Evolutionary conservation across 2,113 vertebrate species (phyloP).

Genomic region (Dasyprocta punctata): DNA sequence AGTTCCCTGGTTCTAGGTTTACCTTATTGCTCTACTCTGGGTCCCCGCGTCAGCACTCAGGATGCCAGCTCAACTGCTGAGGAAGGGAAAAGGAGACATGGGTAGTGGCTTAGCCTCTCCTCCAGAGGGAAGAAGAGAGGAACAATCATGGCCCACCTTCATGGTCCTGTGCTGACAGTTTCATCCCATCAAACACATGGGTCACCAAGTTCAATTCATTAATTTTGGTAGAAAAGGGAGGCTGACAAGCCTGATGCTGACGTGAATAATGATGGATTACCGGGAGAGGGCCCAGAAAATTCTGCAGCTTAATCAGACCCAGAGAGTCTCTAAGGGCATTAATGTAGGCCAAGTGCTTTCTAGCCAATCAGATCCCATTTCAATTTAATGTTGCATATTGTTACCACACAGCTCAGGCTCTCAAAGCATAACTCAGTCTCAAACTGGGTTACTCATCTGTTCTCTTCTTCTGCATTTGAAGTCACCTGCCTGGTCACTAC

Average conservation of each 20-base stretch:
- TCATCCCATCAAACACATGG: neutral
- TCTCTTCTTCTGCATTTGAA: constrained; percentile 28
- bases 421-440: neutral
- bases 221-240: constrained; percentile 69
- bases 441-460: constrained; percentile 32
- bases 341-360: constrained; percentile 75
- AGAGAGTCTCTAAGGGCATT: constrained; percentile 56
- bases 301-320: constrained; percentile 70
- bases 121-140: neutral
- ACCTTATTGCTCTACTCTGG: neutral
- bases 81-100: neutral
- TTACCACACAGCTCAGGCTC: neutral
- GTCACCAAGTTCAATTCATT: constrained; percentile 75
- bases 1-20: neutral
- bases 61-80: neutral
- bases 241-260: constrained; percentile 64
- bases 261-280: constrained; percentile 80
- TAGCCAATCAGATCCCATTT: constrained; percentile 47
- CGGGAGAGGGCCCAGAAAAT: constrained; percentile 74
- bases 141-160: neutral
- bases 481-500: constrained; percentile 19
- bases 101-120: neutral
- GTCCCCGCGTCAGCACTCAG: neutral
- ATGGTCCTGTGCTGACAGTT: constrained; percentile 51
- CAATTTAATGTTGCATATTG: constrained; percentile 57